Base-by-base conservation (phyloP, 2,888 invertebrate genomes). In the Willowsia nigromaculata region DNA sequence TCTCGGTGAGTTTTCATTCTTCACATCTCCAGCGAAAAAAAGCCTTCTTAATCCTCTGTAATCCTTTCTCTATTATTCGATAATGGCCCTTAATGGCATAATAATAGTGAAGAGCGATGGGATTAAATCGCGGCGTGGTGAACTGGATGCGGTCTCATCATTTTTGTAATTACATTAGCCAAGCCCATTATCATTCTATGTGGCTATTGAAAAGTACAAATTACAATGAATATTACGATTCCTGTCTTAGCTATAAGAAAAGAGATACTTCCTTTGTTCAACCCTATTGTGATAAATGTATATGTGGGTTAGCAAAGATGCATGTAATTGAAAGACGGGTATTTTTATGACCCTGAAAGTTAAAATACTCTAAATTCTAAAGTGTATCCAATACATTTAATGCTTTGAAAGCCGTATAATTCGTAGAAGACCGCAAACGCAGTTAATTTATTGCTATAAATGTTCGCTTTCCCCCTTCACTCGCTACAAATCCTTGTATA, bases 1-100 rank as follows among this genome's bases (percentile, higher is more conserved):
- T 53, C 88, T 92, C 74, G 92, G 92, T 92, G 78, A 90, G 92
- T 83, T 27, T 22, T 37, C 56, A 9, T n/a, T 40, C 50, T 25
- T 7, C 62, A 3, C 15, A 18, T 25, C 13, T 82, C n/a, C 84
- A 33, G 37, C 68, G 30, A 84, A 33, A 53, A 74, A 85, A 71
- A 43, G 43, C 30, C 27, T 22, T 76, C 43, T 68, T 74, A 74
- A 68, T 68, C 43, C 22, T 43, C 80, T 50, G 1, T 68, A 82
- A 81, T 87, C 71, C 71, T 30, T 37, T 71, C 71, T 59, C 59
- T 59, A 82, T 87, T 76, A 76, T 76, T 81, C 33, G 81, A 81
- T 81, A 87, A 82, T 82, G 40, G 56, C 71, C 78, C 78, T 86
- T 86, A 86, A 86, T 85, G 47, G 59, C 59, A 47, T 85, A 85